A percentile compares a stretch with the other conserved stretches of the same genome.
These are phyloP conservation scores for Hypomesus transpacificus DNA, from an alignment of 2,113 vertebrate genomes.

Conservation along the genomic window DNA sequence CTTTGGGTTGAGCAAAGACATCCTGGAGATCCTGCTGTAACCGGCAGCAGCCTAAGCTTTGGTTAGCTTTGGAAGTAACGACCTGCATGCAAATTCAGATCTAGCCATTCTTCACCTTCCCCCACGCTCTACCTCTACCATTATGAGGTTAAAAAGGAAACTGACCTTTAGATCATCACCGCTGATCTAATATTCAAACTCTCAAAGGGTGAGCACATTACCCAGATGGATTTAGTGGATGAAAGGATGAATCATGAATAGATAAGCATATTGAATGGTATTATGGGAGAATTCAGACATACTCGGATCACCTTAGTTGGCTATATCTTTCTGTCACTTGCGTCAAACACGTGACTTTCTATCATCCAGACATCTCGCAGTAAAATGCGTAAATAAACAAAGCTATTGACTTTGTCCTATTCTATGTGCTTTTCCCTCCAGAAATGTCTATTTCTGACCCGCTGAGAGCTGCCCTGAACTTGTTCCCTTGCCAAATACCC, in stretches of 20 bases:
- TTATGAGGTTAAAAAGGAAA: not conserved
- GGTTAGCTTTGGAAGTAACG: not conserved
- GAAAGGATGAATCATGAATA: not conserved
- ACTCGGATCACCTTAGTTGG: not conserved
- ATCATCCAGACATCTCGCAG: no score
- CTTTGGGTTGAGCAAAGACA: constrained; percentile 10
- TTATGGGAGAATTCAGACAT: not conserved
- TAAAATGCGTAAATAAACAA: constrained; percentile 2
- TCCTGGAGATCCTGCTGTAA: constrained; percentile 6
- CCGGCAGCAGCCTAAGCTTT: not conserved
- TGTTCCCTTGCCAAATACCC: constrained; percentile 16
- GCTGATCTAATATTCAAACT: not conserved
- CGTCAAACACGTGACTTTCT: no score
- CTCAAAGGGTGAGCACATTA: not conserved
- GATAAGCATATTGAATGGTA: not conserved
- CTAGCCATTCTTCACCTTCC: not conserved
- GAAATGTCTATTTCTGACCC: constrained; percentile 4
- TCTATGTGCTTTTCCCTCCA: constrained; percentile 6
- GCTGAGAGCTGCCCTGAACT: constrained; percentile 8
- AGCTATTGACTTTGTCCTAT: constrained; percentile 2
- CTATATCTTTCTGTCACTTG: not conserved
- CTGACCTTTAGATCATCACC: not conserved
- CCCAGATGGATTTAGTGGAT: not conserved
- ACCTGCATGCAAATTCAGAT: constrained; percentile 12
- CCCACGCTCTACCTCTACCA: not conserved